Conservation (phyloP, 2,113 vertebrate species). For the Puntigrus tetrazona region DNA sequence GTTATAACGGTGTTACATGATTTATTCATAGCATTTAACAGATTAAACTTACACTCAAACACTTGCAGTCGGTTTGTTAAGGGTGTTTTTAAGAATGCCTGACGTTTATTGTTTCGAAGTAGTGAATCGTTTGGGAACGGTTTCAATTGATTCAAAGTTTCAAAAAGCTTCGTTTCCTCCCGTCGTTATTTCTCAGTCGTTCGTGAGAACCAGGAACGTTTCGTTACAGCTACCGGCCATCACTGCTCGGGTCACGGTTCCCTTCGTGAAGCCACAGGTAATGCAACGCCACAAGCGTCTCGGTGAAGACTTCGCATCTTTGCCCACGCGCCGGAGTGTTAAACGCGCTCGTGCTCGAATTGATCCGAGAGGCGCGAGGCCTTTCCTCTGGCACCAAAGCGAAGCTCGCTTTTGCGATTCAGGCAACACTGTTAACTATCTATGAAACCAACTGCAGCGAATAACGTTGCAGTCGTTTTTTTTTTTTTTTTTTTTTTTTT, state of each 20-base stretch:
- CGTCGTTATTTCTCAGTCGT: background rate
- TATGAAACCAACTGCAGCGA: background rate
- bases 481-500: too few relatives aligned
- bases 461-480: background rate
- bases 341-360: background rate
- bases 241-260: background rate
- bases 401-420: background rate
- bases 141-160: background rate
- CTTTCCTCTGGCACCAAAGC: background rate
- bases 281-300: constrained; percentile 15
- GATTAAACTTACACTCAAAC: background rate
- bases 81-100: background rate
- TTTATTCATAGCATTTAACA: background rate
- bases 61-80: background rate
- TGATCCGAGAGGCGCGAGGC: background rate
- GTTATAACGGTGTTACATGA: too few relatives aligned
- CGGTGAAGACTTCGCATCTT: background rate
- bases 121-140: background rate
- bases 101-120: background rate
- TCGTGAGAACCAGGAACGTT: background rate
- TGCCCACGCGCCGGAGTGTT: background rate
- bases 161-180: background rate
- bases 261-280: constrained; percentile 36
- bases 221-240: background rate
- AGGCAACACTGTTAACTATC: background rate